Conservation (phyloP, 2,888 invertebrate species). For the Philereme vetulata region DNA sequence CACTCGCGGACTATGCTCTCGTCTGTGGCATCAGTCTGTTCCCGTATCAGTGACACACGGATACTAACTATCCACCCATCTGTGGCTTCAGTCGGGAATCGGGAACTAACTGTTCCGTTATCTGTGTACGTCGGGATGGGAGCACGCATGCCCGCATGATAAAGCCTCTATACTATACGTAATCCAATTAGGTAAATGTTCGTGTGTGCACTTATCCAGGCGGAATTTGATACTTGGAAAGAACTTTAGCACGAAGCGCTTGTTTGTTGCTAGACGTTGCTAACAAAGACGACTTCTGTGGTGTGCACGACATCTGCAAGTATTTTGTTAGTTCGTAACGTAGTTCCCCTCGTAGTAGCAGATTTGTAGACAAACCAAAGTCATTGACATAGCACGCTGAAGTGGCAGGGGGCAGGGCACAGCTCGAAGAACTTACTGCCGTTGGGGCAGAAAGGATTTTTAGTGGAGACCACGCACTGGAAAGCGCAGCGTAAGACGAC, state of each 20-base stretch:
- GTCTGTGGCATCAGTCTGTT: constrained; percentile 7
- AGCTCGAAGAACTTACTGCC: too few species aligned
- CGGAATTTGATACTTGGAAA: constrained; percentile 8
- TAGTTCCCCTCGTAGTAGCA: too few species aligned
- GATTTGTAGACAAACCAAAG: too few species aligned
- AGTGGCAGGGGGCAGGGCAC: too few species aligned
- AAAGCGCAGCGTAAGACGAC: too few species aligned
- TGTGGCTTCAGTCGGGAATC: constrained; percentile 7
- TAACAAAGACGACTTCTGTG: neutral
- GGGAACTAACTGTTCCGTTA: constrained; percentile 6
- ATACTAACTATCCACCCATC: constrained; percentile 8
- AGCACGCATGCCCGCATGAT: constrained; percentile 32
- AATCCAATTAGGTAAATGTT: constrained; percentile 29
- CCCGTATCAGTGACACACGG: constrained; percentile 2
- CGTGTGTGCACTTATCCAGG: constrained; percentile 13
- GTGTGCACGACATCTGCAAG: too few species aligned
- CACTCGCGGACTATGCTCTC: constrained; percentile 2
- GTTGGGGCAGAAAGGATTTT: too few species aligned
- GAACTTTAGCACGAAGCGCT: neutral
- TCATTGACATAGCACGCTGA: too few species aligned
- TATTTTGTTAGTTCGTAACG: too few species aligned
- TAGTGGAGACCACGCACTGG: too few species aligned
- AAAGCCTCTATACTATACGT: constrained; percentile 18
- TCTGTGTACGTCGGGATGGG: constrained; percentile 10
- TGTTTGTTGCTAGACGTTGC: neutral